Conservation (phyloP, 2,888 invertebrate species). For the Agriopis aurantiaria region DNA sequence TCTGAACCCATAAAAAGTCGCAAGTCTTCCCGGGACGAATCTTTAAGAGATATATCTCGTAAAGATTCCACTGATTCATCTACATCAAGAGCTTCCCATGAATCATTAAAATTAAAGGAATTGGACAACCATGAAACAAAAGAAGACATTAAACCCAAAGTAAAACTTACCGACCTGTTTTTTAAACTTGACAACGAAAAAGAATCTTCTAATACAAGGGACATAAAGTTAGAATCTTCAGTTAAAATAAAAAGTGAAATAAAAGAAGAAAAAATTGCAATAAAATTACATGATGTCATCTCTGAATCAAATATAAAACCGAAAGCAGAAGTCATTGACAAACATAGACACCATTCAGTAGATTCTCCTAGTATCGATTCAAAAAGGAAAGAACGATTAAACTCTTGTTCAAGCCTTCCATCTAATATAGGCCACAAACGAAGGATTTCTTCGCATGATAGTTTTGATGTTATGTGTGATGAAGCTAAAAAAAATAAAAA, state of each 20-base stretch:
- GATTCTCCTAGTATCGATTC: conserved; percentile 78
- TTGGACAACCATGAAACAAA: conserved; percentile 68
- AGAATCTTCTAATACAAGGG: conserved; percentile 57
- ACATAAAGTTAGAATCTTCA: conserved; percentile 54
- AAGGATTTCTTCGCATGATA: conserved; percentile 92
- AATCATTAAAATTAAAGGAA: conserved; percentile 76
- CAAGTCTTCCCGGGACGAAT: conserved; percentile 80
- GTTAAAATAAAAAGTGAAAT: conserved; percentile 72
- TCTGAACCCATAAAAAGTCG: conserved; percentile 68
- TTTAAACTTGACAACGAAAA: conserved; percentile 83
- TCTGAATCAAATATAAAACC: conserved; percentile 57
- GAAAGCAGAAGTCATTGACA: conserved; percentile 71
- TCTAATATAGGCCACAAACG: conserved; percentile 90
- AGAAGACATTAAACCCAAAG: conserved; percentile 71
- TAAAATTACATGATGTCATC: conserved; percentile 44
- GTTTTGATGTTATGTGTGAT: conserved; percentile 85
- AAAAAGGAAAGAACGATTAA: conserved; percentile 88
- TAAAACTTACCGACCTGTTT: conserved; percentile 77
- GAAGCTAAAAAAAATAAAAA: conserved; percentile 88
- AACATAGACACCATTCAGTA: conserved; percentile 81
- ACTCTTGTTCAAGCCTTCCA: conserved; percentile 87
- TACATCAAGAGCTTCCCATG: conserved; percentile 78
- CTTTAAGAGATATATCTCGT: conserved; percentile 71
- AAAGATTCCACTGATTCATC: conserved; percentile 84
- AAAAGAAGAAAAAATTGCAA: conserved; percentile 77